Evolutionary conservation across 30 jellyfish, hydroid and myxozoan genomes (phyloP).

Genomic region (Hydractinia symbiolongicarpus): DNA sequence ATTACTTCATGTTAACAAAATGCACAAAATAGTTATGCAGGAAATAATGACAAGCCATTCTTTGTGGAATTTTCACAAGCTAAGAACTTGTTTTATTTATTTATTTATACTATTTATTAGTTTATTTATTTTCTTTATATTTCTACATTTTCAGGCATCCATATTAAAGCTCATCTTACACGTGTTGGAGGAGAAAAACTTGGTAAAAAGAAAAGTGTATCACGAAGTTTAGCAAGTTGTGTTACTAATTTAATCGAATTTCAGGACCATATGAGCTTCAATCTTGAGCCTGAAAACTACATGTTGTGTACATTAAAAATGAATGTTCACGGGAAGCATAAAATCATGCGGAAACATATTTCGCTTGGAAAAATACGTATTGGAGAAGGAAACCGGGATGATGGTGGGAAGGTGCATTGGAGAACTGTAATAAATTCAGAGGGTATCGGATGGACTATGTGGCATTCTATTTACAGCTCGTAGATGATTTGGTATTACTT

Average conservation of each 20-base stretch:
- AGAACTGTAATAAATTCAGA: slow-evolving; percentile 54
- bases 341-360: slow-evolving; percentile 67
- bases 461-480: slow-evolving; percentile 83
- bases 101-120: no score
- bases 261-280: slow-evolving; percentile 32
- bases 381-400: slow-evolving; percentile 59
- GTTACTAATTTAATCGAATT: background rate
- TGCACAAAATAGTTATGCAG: no score
- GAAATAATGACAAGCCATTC: no score
- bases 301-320: slow-evolving; percentile 27
- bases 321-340: slow-evolving; percentile 58
- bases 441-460: slow-evolving; percentile 88
- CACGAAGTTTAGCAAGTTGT: slow-evolving; percentile 1
- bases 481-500: background rate
- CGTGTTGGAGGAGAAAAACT: slow-evolving; percentile 25
- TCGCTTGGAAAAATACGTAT: slow-evolving; percentile 63
- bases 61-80: no score
- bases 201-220: slow-evolving; percentile 26
- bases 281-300: slow-evolving; percentile 17
- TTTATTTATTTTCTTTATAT: no score
- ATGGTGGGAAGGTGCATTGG: slow-evolving; percentile 90
- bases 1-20: no score
- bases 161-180: slow-evolving; percentile 28
- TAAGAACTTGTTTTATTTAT: no score
- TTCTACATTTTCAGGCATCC: slow-evolving; percentile 6